Evolutionary conservation across 53 echinoderm and acorn worm species (phyloP).

Genomic region (Luidia sarsii): DNA sequence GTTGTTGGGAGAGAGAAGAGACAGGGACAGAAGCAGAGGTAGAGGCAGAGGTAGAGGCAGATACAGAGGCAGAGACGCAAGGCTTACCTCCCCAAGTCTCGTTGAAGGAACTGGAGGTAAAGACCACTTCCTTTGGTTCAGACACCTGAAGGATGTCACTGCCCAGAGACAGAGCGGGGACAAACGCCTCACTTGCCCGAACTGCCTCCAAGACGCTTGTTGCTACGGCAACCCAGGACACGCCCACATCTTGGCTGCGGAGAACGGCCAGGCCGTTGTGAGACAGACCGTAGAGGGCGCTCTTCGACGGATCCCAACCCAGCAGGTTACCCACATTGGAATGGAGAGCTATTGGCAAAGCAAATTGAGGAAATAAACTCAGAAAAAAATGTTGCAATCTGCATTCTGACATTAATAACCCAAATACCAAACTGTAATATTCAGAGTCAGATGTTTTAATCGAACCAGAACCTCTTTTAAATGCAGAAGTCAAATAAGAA

Average conservation of each 20-base stretch:
- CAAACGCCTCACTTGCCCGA: conserved; percentile 17
- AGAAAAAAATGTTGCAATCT: no score
- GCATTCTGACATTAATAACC: no score
- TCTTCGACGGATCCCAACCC: conserved; percentile 30
- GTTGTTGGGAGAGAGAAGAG: no score
- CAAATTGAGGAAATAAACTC: no score
- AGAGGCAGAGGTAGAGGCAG: no score
- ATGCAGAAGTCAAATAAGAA: no score
- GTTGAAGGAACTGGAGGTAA: conserved; percentile 43
- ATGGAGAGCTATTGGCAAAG: conserved; percentile 69
- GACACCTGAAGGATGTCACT: neutral
- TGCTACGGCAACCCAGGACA: conserved; percentile 60
- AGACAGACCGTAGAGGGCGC: conserved; percentile 72
- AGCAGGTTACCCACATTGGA: conserved; percentile 74
- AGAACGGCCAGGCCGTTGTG: conserved; percentile 67
- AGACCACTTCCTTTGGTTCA: conserved; percentile 35
- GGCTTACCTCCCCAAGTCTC: conserved; percentile 59
- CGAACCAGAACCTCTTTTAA: no score
- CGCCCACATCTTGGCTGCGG: conserved; percentile 56
- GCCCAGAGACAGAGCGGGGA: conserved; percentile 28
- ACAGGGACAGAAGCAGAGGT: no score
- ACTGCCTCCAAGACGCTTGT: conserved; percentile 48
- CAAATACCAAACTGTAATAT: no score
- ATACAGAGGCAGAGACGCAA: no score
- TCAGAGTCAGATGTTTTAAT: no score